These are phyloP conservation scores for Clistopyga incitator DNA, from an alignment of 2,888 invertebrate species.

Conservation along the genomic window DNA sequence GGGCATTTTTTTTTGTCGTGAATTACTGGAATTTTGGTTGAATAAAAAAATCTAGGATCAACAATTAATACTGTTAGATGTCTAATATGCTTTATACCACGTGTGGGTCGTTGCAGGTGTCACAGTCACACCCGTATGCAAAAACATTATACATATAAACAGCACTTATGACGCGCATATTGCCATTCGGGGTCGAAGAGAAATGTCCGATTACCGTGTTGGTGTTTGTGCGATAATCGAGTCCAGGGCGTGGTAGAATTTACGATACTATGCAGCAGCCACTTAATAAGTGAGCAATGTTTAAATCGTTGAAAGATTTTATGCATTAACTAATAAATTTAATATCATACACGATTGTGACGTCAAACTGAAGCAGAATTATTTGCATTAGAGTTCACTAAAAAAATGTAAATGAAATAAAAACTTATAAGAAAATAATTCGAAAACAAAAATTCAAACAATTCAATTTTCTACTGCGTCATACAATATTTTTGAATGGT, in stretches of 20 bases:
- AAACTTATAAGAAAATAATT: too few relatives aligned
- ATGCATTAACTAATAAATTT: too few relatives aligned
- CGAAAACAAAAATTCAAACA: too few relatives aligned
- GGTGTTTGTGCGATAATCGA: slow-evolving; percentile 42
- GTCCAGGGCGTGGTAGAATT: slow-evolving; percentile 61
- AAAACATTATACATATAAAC: slow-evolving; percentile 1
- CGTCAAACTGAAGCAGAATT: too few relatives aligned
- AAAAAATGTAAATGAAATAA: too few relatives aligned
- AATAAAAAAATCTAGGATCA: too few relatives aligned
- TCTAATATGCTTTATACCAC: background rate
- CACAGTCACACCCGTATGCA: slow-evolving; percentile 14
- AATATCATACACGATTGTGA: background rate
- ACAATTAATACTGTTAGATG: too few relatives aligned
- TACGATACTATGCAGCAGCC: background rate
- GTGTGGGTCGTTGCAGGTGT: background rate
- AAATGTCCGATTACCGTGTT: slow-evolving; percentile 33
- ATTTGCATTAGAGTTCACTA: too few relatives aligned
- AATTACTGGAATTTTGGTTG: too few relatives aligned
- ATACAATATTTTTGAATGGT: background rate
- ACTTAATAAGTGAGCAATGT: background rate
- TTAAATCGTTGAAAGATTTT: background rate
- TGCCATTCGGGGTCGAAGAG: slow-evolving; percentile 24
- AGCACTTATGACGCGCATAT: background rate
- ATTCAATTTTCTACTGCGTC: background rate
- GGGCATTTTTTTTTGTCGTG: too few relatives aligned